These are phyloP conservation scores for Procapra przewalskii DNA, from an alignment of 2,113 vertebrate species.

Conservation along the genomic window DNA sequence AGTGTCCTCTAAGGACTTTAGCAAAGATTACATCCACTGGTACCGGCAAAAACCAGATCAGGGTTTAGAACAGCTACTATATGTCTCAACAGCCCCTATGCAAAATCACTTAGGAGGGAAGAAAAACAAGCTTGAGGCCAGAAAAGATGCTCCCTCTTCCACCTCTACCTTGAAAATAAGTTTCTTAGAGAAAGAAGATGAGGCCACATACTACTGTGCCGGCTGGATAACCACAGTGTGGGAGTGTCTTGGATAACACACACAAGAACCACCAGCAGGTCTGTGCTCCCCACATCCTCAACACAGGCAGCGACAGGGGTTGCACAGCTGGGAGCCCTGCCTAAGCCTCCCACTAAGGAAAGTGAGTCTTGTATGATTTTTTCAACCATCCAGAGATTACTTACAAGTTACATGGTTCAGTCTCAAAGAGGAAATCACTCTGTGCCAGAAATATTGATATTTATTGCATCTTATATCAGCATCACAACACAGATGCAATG, in stretches of 20 bases:
- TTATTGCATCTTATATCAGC: background rate
- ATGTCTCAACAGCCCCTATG: fast-evolving
- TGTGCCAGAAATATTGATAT: background rate
- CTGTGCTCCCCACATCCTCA: background rate
- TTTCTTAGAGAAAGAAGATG: constrained; percentile 30
- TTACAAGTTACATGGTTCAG: background rate
- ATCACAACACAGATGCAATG: background rate
- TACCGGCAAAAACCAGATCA: constrained; percentile 46
- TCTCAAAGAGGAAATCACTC: background rate
- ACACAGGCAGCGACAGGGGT: background rate
- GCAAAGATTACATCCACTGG: background rate
- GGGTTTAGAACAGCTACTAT: background rate
- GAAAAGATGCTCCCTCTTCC: background rate
- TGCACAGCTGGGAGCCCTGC: no score
- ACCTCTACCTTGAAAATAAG: constrained; percentile 5
- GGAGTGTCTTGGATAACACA: background rate
- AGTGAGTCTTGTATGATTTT: fast-evolving
- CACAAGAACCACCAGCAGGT: background rate
- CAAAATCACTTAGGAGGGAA: fast-evolving
- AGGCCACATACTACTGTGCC: constrained; percentile 31
- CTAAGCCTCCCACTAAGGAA: background rate
- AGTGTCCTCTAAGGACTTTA: background rate
- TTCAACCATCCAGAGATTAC: background rate
- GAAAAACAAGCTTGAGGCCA: constrained; percentile 21
- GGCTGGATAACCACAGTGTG: background rate